Conservation (phyloP, 2,797 vertebrate genomes). For the Sorex maritimensis region DNA sequence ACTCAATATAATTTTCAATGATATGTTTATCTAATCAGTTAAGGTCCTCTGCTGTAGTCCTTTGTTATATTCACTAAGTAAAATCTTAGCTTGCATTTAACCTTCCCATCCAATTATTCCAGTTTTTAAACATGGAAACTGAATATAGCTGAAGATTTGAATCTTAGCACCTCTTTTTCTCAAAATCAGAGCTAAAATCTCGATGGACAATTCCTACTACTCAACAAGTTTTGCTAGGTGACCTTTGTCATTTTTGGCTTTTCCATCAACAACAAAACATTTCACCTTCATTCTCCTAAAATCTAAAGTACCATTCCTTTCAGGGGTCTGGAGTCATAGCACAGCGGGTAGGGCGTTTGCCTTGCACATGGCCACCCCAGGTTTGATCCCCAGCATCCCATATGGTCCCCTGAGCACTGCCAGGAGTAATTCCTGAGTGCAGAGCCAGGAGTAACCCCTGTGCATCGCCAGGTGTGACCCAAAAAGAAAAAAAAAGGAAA, state of each 20-base stretch:
- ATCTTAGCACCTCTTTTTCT: too few species aligned
- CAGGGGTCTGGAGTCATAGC: not conserved
- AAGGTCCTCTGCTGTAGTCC: not conserved
- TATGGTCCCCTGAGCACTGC: too few species aligned
- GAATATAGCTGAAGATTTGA: not conserved
- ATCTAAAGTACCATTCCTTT: not conserved
- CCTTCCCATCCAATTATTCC: not conserved
- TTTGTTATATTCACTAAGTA: not conserved
- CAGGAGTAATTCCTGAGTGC: too few species aligned
- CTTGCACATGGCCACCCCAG: too few species aligned
- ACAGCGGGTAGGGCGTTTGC: too few species aligned
- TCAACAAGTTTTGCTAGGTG: too few species aligned
- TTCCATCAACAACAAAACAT: not conserved
- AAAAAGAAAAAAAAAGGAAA: too few species aligned
- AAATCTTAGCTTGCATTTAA: slow-evolving; percentile 23
- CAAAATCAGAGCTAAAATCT: too few species aligned
- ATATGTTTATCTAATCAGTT: slow-evolving; percentile 22
- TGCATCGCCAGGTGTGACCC: too few species aligned
- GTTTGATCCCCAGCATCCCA: too few species aligned
- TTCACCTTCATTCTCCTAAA: not conserved
- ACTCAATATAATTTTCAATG: slow-evolving; percentile 14
- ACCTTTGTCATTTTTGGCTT: not conserved
- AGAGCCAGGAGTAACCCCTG: too few species aligned
- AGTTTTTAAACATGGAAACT: not conserved
- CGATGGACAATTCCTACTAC: too few species aligned